Conservation (phyloP, 1,140 invertebrate species). For the Bombus pascuorum region DNA sequence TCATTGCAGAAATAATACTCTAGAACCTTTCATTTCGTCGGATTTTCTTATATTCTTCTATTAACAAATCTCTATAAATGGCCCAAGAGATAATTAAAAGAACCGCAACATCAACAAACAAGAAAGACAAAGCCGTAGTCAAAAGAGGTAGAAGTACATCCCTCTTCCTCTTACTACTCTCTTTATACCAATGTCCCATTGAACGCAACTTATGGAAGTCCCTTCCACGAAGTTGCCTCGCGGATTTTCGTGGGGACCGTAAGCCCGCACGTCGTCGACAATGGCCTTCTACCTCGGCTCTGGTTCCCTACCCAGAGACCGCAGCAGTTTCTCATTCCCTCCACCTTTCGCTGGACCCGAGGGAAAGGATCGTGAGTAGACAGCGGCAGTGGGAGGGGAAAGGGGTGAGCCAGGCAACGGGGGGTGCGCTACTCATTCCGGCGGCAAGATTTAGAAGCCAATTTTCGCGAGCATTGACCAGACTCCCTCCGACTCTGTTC, state of each 20-base stretch:
- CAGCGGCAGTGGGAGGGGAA: constrained; percentile 24
- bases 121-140: constrained; percentile 21
- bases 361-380: constrained; percentile 48
- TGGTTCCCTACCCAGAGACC: constrained; percentile 23
- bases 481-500: constrained; percentile 39
- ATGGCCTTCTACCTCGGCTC: constrained; percentile 61
- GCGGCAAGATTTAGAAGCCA: constrained; percentile 80
- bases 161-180: constrained; percentile 64
- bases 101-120: constrained; percentile 56
- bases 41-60: background rate
- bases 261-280: constrained; percentile 74
- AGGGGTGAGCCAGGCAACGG: constrained; percentile 8
- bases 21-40: no score
- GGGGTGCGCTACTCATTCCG: constrained; percentile 72
- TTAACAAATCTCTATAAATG: background rate
- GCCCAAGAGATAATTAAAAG: constrained; percentile 1
- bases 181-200: constrained; percentile 78
- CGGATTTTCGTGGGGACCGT: constrained; percentile 73
- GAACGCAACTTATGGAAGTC: constrained; percentile 78
- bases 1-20: background rate
- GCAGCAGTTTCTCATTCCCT: constrained; percentile 77
- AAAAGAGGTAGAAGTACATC: constrained; percentile 38
- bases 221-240: constrained; percentile 74
- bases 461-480: constrained; percentile 78
- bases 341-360: constrained; percentile 48